These are phyloP conservation scores for Zaprionus tsacasi DNA, from an alignment of 1,140 invertebrate genomes.

Conservation along the genomic window DNA sequence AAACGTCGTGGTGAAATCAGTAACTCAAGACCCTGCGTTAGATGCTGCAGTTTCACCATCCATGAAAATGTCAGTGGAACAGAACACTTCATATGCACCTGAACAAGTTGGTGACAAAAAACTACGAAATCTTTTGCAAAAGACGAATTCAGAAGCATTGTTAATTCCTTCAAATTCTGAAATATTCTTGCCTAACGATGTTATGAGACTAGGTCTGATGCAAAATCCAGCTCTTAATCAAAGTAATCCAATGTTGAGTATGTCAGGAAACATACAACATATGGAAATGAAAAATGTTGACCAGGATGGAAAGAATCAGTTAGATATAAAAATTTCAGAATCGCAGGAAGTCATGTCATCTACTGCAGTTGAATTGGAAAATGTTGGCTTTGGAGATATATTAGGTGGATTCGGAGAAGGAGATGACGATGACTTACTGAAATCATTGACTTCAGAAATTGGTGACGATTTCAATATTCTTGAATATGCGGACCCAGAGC, in stretches of 20 bases:
- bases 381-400: constrained; percentile 90
- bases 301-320: constrained; percentile 56
- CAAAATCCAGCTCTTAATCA: constrained; percentile 58
- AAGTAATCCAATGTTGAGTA: constrained; percentile 75
- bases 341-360: constrained; percentile 61
- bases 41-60: constrained; percentile 22
- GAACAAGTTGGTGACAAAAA: constrained; percentile 70
- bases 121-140: constrained; percentile 64
- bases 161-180: constrained; percentile 59
- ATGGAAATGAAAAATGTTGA: constrained; percentile 59
- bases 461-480: constrained; percentile 98
- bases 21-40: constrained; percentile 50
- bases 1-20: constrained; percentile 47
- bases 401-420: constrained; percentile 92
- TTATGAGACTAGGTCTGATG: constrained; percentile 59
- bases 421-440: constrained; percentile 93
- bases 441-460: constrained; percentile 90
- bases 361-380: constrained; percentile 72
- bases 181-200: constrained; percentile 64
- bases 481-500: constrained; percentile 97
- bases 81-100: constrained; percentile 46
- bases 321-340: constrained; percentile 59
- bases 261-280: constrained; percentile 55
- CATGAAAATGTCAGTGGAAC: constrained; percentile 55
- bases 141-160: constrained; percentile 61